A percentile compares a stretch with the other conserved stretches of the same genome.
Evolutionary conservation across 2,888 invertebrate genomes (phyloP).

Genomic region (Pediacus dermestoides): DNA sequence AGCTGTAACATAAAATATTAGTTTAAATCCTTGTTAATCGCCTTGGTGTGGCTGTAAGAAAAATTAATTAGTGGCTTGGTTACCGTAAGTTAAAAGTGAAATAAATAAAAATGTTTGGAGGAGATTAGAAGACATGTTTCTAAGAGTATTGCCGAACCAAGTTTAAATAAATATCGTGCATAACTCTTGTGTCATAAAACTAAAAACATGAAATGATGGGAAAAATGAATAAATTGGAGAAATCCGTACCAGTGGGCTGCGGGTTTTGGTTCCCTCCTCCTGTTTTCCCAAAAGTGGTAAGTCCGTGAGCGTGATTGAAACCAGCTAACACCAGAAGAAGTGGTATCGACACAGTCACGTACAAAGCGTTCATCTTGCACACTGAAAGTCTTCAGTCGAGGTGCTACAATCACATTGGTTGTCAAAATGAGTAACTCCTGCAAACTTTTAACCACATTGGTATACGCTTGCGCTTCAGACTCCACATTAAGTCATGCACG

Average conservation of each 20-base stretch:
- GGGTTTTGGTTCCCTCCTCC: conserved; percentile 31
- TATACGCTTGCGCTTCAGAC: conserved; percentile 34
- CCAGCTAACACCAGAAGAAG: conserved; percentile 53
- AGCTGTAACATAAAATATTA: conserved; percentile 29
- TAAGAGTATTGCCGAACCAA: conserved; percentile 31
- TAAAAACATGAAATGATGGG: conserved; percentile 6
- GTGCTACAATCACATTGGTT: conserved; percentile 40
- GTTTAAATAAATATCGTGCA: conserved; percentile 26
- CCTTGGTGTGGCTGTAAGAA: conserved; percentile 8
- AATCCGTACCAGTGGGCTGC: conserved; percentile 39
- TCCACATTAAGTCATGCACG: conserved; percentile 40
- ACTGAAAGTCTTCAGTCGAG: conserved; percentile 26
- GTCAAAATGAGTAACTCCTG: conserved; percentile 36
- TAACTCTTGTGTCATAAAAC: conserved; percentile 16
- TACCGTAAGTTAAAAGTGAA: no score
- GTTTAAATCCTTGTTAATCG: conserved; percentile 14
- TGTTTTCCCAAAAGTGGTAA: conserved; percentile 48
- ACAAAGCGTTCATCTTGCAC: conserved; percentile 46
- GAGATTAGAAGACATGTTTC: no score
- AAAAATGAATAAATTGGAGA: conserved; percentile 12
- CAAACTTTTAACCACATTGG: conserved; percentile 27
- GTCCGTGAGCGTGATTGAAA: conserved; percentile 49
- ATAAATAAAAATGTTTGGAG: no score
- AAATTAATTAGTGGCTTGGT: no score
- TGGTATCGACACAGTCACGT: conserved; percentile 53